Percentiles rank a stretch among this genome's conserved stretches.
Conservation (phyloP, 2,797 vertebrate genomes). For the Neoniphon sammara region DNA sequence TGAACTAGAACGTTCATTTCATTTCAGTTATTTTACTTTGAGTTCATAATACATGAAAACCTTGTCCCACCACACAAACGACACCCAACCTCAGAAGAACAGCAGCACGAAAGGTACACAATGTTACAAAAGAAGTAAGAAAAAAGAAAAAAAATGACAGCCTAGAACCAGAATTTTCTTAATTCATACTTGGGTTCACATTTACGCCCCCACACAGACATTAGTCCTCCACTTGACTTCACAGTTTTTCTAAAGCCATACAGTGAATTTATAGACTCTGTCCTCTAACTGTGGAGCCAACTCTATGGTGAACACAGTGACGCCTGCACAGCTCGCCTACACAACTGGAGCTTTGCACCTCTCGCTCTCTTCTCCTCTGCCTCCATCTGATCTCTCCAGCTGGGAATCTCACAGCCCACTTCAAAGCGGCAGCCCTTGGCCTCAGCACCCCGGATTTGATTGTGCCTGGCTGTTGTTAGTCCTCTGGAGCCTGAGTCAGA, state of each 20-base stretch:
- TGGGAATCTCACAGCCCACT: constrained; percentile 77
- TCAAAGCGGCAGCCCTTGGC: constrained; percentile 78
- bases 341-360: constrained; percentile 71
- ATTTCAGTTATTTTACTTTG: too few species aligned
- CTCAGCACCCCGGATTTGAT: constrained; percentile 75
- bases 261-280: constrained; percentile 16
- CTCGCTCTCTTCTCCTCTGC: constrained; percentile 60
- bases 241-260: constrained; percentile 30
- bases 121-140: too few species aligned
- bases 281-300: constrained; percentile 36
- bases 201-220: neutral
- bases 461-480: constrained; percentile 77
- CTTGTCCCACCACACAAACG: too few species aligned
- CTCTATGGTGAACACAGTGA: constrained; percentile 44
- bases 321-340: constrained; percentile 50
- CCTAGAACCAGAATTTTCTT: too few species aligned
- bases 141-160: too few species aligned
- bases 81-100: too few species aligned
- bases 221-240: constrained; percentile 14
- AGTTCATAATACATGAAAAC: too few species aligned
- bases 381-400: constrained; percentile 72
- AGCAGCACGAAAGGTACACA: too few species aligned
- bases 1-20: too few species aligned
- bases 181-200: constrained; percentile 23
- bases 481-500: constrained; percentile 69